Evolutionary conservation across 1,140 invertebrate genomes (phyloP), one percentile per base, ranked within the genome.

Genomic region (Cyrtorhinus lividipennis): DNA sequence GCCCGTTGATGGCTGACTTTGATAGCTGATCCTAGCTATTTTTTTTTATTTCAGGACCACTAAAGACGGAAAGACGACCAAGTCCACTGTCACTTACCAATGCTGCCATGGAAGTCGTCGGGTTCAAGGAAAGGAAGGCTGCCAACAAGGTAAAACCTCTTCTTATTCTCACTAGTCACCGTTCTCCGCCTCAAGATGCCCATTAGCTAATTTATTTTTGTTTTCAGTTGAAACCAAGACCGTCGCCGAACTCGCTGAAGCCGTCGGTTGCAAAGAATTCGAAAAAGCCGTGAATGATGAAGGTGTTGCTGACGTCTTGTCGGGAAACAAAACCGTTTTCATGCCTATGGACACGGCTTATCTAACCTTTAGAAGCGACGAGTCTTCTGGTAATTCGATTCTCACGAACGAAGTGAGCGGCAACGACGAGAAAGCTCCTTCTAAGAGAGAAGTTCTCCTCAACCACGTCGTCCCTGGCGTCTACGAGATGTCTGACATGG

Each of bases 91-190:
- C 12, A 58, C 59, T 8, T 64, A 64, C 27, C 44, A 62, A 22
- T 66, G 65, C 27, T 66, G 64, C 30, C 48, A 65, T 22, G 64
- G 64, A 20, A 61, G 22, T 26, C 64, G 64, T 12, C 44, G 56
- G 48, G 48, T 18, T 5, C 15, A 23, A 56, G 15, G 22, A 18
- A 56, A 56, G 18, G 22, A 23, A 5, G 48, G 48, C 8, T 56
- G 22, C 8, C 15, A 56, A 18, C 5, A 5, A 23, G 22, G 48
- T 18, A 56, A n/a, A n/a, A n/a, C n/a, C 15, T 5, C 20, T 18
- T 56, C 18, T 56, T 18, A 15, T 23, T 18, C 20, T 56, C 48
- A 18, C 20, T 56, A 5, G 15, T 23, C 5, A 15, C 5, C 5
- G 15, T 15, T 23, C 22, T 38, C 30, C 30, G 30, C 30, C 30